These are phyloP conservation scores for Chymomyza costata DNA, from an alignment of 1,140 invertebrate species.

Conservation along the genomic window DNA sequence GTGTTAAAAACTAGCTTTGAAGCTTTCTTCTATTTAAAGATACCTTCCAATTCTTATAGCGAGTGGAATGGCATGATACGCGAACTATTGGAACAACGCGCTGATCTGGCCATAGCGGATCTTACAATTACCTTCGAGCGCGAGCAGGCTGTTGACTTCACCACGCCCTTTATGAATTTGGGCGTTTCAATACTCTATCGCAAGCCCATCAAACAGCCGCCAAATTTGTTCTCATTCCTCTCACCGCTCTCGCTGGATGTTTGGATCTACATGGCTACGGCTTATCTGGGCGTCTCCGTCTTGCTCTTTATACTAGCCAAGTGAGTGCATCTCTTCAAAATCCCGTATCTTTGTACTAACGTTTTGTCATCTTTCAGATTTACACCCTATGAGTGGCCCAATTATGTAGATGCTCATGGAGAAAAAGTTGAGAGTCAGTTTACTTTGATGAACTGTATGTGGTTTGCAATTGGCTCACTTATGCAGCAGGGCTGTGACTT, in stretches of 20 bases:
- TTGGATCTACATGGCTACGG: conserved; percentile 97
- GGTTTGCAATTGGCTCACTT: conserved; percentile 95
- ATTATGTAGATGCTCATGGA: conserved; percentile 85
- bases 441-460: conserved; percentile 93
- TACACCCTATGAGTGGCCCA: conserved; percentile 95
- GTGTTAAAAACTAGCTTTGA: not conserved
- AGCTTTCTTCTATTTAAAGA: not conserved
- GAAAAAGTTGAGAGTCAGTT: conserved; percentile 92
- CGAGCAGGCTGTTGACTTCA: conserved; percentile 92
- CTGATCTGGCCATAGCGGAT: conserved; percentile 94
- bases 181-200: conserved; percentile 95
- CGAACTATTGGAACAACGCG: conserved; percentile 91
- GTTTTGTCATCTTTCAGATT: conserved; percentile 79
- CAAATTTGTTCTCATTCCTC: conserved; percentile 94
- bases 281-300: conserved; percentile 94
- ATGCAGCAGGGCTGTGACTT: conserved; percentile 96
- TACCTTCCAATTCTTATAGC: conserved; percentile 71
- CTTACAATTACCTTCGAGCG: conserved; percentile 95
- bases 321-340: conserved; percentile 77
- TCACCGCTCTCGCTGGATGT: conserved; percentile 95
- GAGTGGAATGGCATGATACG: conserved; percentile 97
- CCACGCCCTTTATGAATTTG: conserved; percentile 97
- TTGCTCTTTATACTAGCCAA: conserved; percentile 94
- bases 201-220: conserved; percentile 92
- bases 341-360: not conserved